Evolutionary conservation across 2,797 vertebrate species (phyloP), one percentile per base, ranked within the genome.

Genomic region (Cossypha heuglini): DNA sequence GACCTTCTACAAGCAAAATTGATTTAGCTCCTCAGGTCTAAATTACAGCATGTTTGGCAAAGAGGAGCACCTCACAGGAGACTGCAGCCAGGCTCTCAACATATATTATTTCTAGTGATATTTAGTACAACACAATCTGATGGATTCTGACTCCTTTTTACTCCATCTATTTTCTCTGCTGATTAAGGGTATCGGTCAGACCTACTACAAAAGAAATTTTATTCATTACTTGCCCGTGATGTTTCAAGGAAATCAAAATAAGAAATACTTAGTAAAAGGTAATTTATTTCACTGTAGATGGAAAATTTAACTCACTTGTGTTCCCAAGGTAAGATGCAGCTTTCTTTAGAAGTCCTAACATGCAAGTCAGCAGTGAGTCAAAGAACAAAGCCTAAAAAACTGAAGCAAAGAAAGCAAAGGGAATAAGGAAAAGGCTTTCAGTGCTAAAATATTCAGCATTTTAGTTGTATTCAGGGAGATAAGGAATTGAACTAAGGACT

Each of bases 31-130:
- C 95, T 75, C 42, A 57, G 51, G 88, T 90, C 37, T 94, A 63
- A 97, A 96, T 95, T 90, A 95, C 88, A 82, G 86, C 29, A 71
- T 78, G 25, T 16, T 64, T 49, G 64, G 71, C 49, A 72, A 79
- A 94, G 46, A 93, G 43, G 59, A 73, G 42, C 42, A 88, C 22
- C 67, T 72, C 64, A 80, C 37, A 52, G 48, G 66, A 94, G 45
- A 90, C 54, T 81, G 63, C 85, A 63, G 48, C 82, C 63, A 82
- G 17, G 33, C 40, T 96, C 69, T 79, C 29, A 81, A 59, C 13
- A 89, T 42, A 29, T 20, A 45, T 25, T 38, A 12, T 58, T 37
- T 62, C 46, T 74, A 87, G 84, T 6, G 46, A 87, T 94, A 58
- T 91, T 86, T 93, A 93, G 63, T 29, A 45, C 16, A 28, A 82